A percentile compares a stretch with the other conserved stretches of the same genome.
These are phyloP conservation scores for Dasypogon diadema DNA, from an alignment of 2,888 invertebrate species.

Conservation along the genomic window DNA sequence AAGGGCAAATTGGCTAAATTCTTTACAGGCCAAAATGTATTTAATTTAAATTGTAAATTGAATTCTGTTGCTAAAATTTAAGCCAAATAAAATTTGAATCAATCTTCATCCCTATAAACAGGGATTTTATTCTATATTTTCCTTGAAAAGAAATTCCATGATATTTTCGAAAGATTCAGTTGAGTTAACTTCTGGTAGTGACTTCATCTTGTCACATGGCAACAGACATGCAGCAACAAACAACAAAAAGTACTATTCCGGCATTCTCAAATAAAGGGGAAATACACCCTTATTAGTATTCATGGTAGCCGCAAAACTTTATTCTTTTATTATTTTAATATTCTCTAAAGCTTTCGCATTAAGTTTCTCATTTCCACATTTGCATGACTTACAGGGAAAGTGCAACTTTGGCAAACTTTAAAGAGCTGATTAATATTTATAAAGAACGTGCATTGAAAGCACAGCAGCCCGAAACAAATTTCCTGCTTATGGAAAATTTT, in stretches of 20 bases:
- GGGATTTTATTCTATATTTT: conserved; percentile 7
- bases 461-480: conserved; percentile 25
- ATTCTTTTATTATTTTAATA: conserved; percentile 48
- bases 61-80: too few relatives aligned
- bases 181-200: background rate
- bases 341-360: conserved; percentile 48
- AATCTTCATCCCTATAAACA: too few relatives aligned
- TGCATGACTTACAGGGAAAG: conserved; percentile 44
- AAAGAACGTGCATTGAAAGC: conserved; percentile 45
- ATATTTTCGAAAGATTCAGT: background rate
- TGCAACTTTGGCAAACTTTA: conserved; percentile 47
- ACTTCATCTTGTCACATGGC: conserved; percentile 25
- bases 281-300: conserved; percentile 45
- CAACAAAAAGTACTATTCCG: background rate
- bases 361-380: conserved; percentile 49
- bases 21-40: too few relatives aligned
- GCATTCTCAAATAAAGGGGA: conserved; percentile 1
- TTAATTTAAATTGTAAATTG: too few relatives aligned
- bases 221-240: conserved; percentile 3
- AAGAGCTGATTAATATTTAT: conserved; percentile 49
- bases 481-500: conserved; percentile 44
- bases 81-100: too few relatives aligned
- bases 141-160: background rate
- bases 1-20: too few relatives aligned
- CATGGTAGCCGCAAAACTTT: conserved; percentile 46